phyloP scores from a whole-genome alignment of 2,113 vertebrate genomes.

The Petroica traversi region DNA sequence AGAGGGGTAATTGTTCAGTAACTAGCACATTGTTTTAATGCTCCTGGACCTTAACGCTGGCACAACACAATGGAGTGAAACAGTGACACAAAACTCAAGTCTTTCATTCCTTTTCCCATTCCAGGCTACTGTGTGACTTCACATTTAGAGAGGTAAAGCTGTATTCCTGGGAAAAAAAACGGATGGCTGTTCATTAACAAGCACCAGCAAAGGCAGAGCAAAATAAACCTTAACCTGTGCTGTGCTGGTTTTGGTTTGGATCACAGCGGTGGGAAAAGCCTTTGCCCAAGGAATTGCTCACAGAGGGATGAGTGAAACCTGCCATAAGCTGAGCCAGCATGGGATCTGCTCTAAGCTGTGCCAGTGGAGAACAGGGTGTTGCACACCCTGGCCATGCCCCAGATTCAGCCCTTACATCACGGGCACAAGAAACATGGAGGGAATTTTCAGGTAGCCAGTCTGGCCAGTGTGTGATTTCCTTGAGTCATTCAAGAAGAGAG shows the following conservation, averaged over 20 bases:
- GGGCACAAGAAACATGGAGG: background rate
- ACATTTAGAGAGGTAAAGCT: background rate
- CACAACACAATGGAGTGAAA: background rate
- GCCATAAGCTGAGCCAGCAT: background rate
- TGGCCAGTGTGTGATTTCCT: background rate
- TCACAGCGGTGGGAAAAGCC: background rate
- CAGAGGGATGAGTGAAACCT: background rate
- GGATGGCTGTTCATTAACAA: background rate
- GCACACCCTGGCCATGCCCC: conserved; percentile 1
- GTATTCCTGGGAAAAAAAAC: background rate
- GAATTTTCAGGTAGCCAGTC: background rate
- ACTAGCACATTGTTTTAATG: background rate
- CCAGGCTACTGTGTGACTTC: background rate
- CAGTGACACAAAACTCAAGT: background rate
- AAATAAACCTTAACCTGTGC: background rate
- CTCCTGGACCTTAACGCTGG: background rate
- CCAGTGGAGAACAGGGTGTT: background rate
- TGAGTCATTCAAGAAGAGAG: background rate
- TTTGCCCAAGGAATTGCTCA: background rate
- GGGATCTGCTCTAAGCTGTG: background rate
- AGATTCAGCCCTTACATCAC: background rate
- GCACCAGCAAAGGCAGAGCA: background rate
- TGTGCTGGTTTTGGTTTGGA: background rate
- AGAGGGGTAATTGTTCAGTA: background rate
- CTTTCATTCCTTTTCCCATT: background rate